A percentile compares a stretch with the other conserved stretches of the same genome.
Evolutionary conservation across 2,888 invertebrate species (phyloP).

Genomic region (Bedellia somnulentella): DNA sequence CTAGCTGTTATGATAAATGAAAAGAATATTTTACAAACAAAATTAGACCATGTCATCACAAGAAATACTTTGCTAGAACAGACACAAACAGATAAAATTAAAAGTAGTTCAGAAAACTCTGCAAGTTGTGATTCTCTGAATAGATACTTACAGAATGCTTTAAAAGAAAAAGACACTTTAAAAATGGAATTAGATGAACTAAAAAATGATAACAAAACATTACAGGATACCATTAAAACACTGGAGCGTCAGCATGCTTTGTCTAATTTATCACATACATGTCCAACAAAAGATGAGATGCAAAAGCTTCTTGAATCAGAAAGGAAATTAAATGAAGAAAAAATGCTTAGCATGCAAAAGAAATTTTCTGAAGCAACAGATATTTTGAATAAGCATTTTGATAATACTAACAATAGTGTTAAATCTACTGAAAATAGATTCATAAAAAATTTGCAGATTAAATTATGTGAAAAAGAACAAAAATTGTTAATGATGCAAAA

Average conservation of each 20-base stretch:
- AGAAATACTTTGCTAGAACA: conserved; percentile 56
- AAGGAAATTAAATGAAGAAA: conserved; percentile 42
- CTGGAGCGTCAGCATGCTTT: no score
- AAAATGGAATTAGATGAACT: conserved; percentile 44
- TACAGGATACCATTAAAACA: no score
- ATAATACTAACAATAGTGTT: no score
- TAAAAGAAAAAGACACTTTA: conserved; percentile 43
- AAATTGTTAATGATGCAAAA: conserved; percentile 45
- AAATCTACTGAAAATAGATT: no score
- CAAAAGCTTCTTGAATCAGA: conserved; percentile 36
- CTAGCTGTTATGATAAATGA: conserved; percentile 65
- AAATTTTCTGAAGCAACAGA: conserved; percentile 36
- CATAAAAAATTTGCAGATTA: conserved; percentile 38
- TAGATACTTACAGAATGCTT: conserved; percentile 21
- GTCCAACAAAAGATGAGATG: conserved; percentile 26
- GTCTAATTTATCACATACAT: no score
- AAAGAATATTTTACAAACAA: conserved; percentile 57
- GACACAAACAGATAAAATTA: conserved; percentile 38
- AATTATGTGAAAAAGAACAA: conserved; percentile 51
- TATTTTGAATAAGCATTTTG: conserved; percentile 31
- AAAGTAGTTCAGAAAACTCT: conserved; percentile 14
- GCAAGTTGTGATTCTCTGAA: conserved; percentile 17
- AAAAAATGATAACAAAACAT: no score
- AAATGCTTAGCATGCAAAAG: conserved; percentile 30
- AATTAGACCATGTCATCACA: conserved; percentile 43